These are phyloP conservation scores for Prosopocoilus inquinatus DNA, from an alignment of 2,888 invertebrate species.

Conservation along the genomic window DNA sequence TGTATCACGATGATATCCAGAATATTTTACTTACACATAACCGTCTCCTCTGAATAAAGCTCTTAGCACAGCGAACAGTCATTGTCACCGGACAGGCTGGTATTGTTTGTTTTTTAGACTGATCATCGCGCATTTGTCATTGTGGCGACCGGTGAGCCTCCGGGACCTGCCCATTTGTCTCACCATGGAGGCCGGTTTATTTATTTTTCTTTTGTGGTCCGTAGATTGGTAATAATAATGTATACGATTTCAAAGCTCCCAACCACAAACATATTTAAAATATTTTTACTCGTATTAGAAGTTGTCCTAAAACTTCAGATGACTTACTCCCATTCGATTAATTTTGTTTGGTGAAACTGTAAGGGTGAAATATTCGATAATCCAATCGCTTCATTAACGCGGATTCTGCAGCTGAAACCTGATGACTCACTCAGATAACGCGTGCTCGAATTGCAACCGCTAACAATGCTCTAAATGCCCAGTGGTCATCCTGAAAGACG, in stretches of 20 bases:
- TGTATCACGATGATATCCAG: too few species aligned
- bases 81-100: conserved; percentile 8
- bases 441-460: conserved; percentile 38
- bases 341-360: too few species aligned
- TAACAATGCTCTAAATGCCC: conserved; percentile 43
- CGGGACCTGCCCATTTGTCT: conserved; percentile 21
- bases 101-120: conserved; percentile 18
- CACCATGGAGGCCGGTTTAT: conserved; percentile 16
- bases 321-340: too few species aligned
- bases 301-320: too few species aligned
- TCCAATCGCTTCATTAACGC: conserved; percentile 31
- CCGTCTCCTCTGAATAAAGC: background rate
- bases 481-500: conserved; percentile 48
- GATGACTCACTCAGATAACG: conserved; percentile 47
- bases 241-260: too few species aligned
- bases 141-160: conserved; percentile 11
- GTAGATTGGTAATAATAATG: background rate
- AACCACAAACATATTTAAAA: too few species aligned
- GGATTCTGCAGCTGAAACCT: conserved; percentile 42
- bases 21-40: conserved; percentile 22
- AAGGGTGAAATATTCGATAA: conserved; percentile 2
- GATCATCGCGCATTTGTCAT: conserved; percentile 16
- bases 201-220: background rate
- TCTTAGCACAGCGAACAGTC: conserved; percentile 1
- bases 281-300: too few species aligned